Conservation (phyloP, 2,797 vertebrate species). For the Paedocypris micromegethes region DNA sequence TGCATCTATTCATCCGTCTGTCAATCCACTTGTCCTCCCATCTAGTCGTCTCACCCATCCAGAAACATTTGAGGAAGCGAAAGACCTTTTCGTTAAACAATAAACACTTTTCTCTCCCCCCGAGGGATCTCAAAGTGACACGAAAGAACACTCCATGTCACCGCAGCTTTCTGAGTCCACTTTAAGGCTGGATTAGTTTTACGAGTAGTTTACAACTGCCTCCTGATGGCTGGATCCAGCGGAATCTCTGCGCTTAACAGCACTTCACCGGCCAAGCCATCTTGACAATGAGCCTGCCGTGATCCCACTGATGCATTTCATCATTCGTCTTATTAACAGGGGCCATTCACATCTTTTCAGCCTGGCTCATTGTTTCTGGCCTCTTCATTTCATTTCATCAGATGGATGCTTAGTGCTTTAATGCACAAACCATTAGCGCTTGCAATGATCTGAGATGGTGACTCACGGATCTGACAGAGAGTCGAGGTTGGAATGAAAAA, state of each 20-base stretch:
- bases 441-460: slow-evolving; percentile 1
- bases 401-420: slow-evolving; percentile 43
- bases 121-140: background rate
- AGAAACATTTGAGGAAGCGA: too few species aligned
- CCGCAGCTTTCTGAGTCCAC: background rate
- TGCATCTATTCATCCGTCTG: too few species aligned
- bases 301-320: slow-evolving; percentile 28
- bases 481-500: background rate
- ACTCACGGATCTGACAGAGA: slow-evolving; percentile 8
- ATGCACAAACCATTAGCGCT: slow-evolving; percentile 42
- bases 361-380: slow-evolving; percentile 42
- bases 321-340: slow-evolving; percentile 48
- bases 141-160: background rate
- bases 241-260: slow-evolving; percentile 28
- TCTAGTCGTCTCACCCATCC: too few species aligned
- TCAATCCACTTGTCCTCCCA: too few species aligned
- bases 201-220: slow-evolving; percentile 9
- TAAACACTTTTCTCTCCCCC: background rate
- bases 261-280: slow-evolving; percentile 20
- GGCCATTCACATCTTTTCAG: slow-evolving; percentile 46
- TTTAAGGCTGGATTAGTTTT: background rate
- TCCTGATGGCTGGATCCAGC: slow-evolving; percentile 11
- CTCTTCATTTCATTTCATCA: slow-evolving; percentile 14
- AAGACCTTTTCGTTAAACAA: background rate
- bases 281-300: slow-evolving; percentile 25